Evolutionary conservation across 1,140 invertebrate species (phyloP).

Genomic region (Stenopsyche tienmushanensis): DNA sequence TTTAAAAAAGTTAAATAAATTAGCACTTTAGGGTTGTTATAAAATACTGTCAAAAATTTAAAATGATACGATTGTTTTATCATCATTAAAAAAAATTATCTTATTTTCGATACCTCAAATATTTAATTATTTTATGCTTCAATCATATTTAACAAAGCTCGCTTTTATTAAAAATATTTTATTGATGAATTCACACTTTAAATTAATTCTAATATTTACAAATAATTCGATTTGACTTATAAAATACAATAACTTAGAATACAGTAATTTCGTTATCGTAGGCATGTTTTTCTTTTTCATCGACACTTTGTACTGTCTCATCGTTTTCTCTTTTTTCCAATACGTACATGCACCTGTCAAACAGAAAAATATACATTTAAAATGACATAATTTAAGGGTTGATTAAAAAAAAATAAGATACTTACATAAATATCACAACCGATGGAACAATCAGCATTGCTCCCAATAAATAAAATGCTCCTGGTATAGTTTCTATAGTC

Average conservation of each 20-base stretch:
- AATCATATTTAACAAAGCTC: too few relatives aligned
- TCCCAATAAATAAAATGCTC: constrained; percentile 54
- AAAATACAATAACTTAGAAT: constrained; percentile 10
- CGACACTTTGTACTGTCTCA: constrained; percentile 26
- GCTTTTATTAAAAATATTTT: too few relatives aligned
- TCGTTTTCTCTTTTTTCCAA: constrained; percentile 7
- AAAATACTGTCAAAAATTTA: too few relatives aligned
- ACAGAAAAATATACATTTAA: not conserved
- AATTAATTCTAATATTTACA: too few relatives aligned
- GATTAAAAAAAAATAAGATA: constrained; percentile 27
- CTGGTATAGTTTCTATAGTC: constrained; percentile 50
- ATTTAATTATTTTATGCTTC: too few relatives aligned
- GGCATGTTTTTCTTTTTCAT: constrained; percentile 8
- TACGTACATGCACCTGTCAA: constrained; percentile 15
- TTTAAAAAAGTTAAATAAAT: too few relatives aligned
- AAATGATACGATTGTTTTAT: too few relatives aligned
- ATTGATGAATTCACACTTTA: too few relatives aligned
- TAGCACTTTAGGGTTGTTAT: too few relatives aligned
- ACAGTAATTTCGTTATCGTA: constrained; percentile 20
- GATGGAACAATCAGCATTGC: constrained; percentile 50
- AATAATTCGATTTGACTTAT: too few relatives aligned
- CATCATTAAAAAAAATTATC: too few relatives aligned
- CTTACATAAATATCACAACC: constrained; percentile 52
- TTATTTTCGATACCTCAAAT: too few relatives aligned
- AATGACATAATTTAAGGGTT: not conserved